phyloP scores from a whole-genome alignment of 2,113 vertebrate species.

The Anthoscopus minutus region DNA sequence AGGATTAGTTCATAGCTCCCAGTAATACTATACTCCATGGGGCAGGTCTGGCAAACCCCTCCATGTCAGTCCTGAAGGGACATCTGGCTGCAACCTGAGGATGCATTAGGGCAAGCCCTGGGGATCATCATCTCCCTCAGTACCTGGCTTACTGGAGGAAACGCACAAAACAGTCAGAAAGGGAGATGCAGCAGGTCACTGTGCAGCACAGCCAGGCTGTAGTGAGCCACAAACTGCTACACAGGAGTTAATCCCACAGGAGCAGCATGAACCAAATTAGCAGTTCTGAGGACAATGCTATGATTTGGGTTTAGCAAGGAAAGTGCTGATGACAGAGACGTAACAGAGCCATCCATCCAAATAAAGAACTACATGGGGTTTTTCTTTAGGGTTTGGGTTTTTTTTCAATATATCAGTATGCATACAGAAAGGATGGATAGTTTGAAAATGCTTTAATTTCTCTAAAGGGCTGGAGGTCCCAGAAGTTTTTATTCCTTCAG shows the following conservation, averaged over 20 bases:
- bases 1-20: neutral
- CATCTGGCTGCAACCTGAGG: accelerated
- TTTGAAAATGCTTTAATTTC: neutral
- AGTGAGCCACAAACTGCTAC: neutral
- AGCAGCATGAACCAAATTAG: neutral
- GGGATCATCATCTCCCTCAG: neutral
- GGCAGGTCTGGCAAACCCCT: neutral
- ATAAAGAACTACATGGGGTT: neutral
- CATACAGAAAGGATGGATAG: neutral
- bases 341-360: neutral
- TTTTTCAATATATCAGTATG: neutral
- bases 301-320: neutral
- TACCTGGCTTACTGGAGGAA: neutral
- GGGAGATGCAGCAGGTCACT: neutral
- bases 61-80: accelerated
- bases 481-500: neutral
- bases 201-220: neutral
- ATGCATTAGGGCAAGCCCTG: neutral
- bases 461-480: neutral
- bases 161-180: neutral
- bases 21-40: neutral
- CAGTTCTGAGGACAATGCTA: neutral
- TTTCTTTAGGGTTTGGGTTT: neutral
- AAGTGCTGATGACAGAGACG: neutral
- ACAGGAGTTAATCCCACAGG: neutral